Conservation (phyloP, 2,113 vertebrate genomes). For the Eptesicus fuscus region DNA sequence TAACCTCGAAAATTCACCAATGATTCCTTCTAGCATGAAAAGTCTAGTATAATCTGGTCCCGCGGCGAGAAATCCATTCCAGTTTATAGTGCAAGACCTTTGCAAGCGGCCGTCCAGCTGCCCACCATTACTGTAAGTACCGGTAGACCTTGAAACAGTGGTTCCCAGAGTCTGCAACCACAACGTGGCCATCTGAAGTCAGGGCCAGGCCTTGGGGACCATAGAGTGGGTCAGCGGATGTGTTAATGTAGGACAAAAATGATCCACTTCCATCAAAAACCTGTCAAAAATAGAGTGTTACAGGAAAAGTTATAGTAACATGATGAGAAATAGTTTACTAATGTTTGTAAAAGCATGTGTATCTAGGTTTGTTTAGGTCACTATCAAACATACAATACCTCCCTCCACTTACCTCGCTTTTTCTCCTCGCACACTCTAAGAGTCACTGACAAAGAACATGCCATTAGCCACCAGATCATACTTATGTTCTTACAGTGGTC, state of each 20-base stretch:
- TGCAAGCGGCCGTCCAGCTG: conserved; percentile 38
- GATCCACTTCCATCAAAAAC: conserved; percentile 98
- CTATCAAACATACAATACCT: neutral
- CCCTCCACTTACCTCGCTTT: neutral
- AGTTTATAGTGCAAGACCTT: conserved; percentile 75
- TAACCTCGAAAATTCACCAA: conserved; percentile 71
- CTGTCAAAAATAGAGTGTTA: conserved; percentile 76
- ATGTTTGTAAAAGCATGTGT: neutral
- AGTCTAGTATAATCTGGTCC: conserved; percentile 74
- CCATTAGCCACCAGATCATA: neutral
- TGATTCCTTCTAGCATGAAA: conserved; percentile 77
- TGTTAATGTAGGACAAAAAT: conserved; percentile 98
- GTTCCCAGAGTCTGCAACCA: conserved; percentile 98
- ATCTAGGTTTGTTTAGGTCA: neutral
- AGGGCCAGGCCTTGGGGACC: conserved; percentile 97
- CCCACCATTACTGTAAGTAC: conserved; percentile 89
- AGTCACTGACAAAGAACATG: neutral
- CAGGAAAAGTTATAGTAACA: neutral
- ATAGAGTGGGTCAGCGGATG: conserved; percentile 96
- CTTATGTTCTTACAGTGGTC: too few species aligned
- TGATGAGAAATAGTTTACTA: neutral
- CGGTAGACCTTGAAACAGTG: conserved; percentile 99
- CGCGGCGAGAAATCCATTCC: conserved; percentile 53
- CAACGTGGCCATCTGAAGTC: conserved; percentile 95
- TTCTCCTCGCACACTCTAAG: neutral